Evolutionary conservation across 1,140 invertebrate genomes (phyloP).

Genomic region (Lordiphosa collinella): DNA sequence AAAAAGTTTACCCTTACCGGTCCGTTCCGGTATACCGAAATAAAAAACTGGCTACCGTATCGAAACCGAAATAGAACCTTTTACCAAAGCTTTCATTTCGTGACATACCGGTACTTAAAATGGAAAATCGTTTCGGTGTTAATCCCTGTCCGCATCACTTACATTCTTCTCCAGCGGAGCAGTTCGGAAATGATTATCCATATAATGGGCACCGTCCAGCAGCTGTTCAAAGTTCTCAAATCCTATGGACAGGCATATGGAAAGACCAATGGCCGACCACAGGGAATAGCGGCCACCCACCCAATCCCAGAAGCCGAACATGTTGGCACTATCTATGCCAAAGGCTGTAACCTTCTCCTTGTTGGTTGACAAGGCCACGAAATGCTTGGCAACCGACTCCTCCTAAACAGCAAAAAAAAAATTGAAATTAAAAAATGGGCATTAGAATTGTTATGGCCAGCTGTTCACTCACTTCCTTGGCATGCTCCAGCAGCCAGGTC

Average conservation of each 20-base stretch:
- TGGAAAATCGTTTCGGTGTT: no score
- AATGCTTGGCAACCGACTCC: slow-evolving; percentile 95
- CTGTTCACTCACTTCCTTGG: slow-evolving; percentile 88
- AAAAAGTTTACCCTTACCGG: no score
- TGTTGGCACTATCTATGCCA: slow-evolving; percentile 97
- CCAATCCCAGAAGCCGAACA: slow-evolving; percentile 99
- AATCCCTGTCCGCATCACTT: no score
- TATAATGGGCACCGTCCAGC: slow-evolving; percentile 93
- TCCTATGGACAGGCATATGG: slow-evolving; percentile 95
- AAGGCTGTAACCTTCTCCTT: slow-evolving; percentile 95
- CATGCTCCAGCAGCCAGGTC: slow-evolving; percentile 92
- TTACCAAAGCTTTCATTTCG: no score
- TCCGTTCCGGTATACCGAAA: no score
- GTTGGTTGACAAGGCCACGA: slow-evolving; percentile 99
- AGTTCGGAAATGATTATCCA: slow-evolving; percentile 96
- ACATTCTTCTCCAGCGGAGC: slow-evolving; percentile 97
- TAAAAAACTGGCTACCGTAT: no score
- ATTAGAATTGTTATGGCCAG: background rate
- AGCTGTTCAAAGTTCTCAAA: slow-evolving; percentile 98
- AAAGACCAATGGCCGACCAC: slow-evolving; percentile 99
- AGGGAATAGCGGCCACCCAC: slow-evolving; percentile 98
- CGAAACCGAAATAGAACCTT: no score
- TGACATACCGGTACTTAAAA: no score
- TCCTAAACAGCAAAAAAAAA: slow-evolving; percentile 81
- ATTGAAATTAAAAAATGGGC: background rate